Evolutionary conservation across 2,888 invertebrate species (phyloP).

Genomic region (Pollenia griseotomentosa): DNA sequence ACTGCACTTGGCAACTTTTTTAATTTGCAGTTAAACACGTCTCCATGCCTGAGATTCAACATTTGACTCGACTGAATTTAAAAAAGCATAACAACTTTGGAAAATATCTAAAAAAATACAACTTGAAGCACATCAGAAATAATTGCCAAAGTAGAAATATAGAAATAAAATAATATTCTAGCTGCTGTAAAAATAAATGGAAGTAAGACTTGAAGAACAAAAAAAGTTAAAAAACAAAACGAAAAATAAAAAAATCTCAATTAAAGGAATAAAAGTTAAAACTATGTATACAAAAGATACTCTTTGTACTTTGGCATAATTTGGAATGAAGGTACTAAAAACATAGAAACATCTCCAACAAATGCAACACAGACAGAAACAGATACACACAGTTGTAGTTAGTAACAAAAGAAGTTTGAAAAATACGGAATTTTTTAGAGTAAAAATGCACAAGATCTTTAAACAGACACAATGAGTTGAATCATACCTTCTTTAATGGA

Average conservation of each 20-base stretch:
- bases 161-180: conserved; percentile 23
- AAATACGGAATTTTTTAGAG: not conserved
- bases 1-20: conserved; percentile 41
- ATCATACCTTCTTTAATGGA: no score
- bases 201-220: conserved; percentile 6
- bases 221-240: not conserved
- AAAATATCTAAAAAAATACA: conserved; percentile 5
- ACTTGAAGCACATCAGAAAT: conserved; percentile 15
- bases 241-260: not conserved
- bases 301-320: not conserved
- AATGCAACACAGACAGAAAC: not conserved
- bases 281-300: conserved; percentile 14
- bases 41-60: conserved; percentile 30
- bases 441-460: conserved; percentile 19
- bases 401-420: no score
- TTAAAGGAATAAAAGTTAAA: conserved; percentile 3
- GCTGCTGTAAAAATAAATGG: conserved; percentile 16
- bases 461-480: not conserved
- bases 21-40: conserved; percentile 47
- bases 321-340: conserved; percentile 6
- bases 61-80: conserved; percentile 20
- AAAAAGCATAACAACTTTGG: not conserved
- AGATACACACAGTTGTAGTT: not conserved
- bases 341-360: not conserved
- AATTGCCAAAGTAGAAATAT: conserved; percentile 6